Base-by-base conservation (phyloP, 2,888 invertebrate genomes). In the Nymphalis c-album region DNA sequence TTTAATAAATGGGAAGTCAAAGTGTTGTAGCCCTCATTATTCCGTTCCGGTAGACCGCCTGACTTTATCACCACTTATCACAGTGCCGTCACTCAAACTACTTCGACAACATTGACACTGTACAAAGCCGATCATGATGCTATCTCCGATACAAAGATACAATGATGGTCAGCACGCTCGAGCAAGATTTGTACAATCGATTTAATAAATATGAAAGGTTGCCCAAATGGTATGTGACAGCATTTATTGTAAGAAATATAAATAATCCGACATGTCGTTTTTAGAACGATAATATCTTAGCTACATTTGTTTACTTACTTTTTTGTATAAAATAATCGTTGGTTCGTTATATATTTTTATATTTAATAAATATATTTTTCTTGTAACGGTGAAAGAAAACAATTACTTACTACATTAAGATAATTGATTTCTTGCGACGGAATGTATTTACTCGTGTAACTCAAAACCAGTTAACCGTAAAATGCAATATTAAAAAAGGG, bases 401-500 rank as follows among this genome's bases (percentile, higher is more conserved):
- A 31, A 31, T 17, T 26, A 16, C 22, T 16, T 53, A 26, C 16
- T 7, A 60, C 26, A 22, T 60, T 26, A 75, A 76, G 69, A 62
- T 71, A 59, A 65, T 75, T 76, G 65, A 71, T 75, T 71, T 75
- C 73, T 76, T 74, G 72, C 69, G 69, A 73, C 72, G 69, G 72
- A 77, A 79, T 75, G 77, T 78, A 84, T 82, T 83, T 80, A 77
- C 81, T 79, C 69, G 74, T 64, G 77, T 74, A 82, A 78, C 83
- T 81, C 73, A 78, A 83, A 85, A 77, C 77, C 78, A 79, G 77
- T 79, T 77, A 83, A 83, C 83, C 87, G 82, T 84, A 80, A 88
- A 87, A 87, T 88, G 87, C 86, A 87, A 90, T 89, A 90, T 88
- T 86, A 85, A 86, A 88, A 22, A 70, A 86, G 87, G 85, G 83